phyloP scores from a whole-genome alignment of 2,797 vertebrate species.

The Phalanger gymnotis region DNA sequence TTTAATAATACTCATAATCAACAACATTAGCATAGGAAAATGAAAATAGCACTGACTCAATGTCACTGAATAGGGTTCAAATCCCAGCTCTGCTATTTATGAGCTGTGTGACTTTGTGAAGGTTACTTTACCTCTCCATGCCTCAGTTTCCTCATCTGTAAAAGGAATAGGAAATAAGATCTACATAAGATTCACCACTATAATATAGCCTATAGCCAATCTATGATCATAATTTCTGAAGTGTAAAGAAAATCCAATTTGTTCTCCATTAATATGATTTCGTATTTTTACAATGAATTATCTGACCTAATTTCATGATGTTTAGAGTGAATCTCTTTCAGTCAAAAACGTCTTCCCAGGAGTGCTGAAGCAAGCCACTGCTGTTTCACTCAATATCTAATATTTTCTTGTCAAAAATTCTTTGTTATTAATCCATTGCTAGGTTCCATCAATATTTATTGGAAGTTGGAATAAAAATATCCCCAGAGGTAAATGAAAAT shows the following conservation, averaged over 20 bases:
- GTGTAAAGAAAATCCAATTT: neutral
- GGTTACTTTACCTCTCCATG: constrained; percentile 19
- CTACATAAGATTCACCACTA: neutral
- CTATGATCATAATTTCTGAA: neutral
- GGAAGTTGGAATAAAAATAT: neutral
- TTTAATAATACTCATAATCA: neutral
- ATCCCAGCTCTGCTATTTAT: neutral
- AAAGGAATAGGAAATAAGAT: neutral
- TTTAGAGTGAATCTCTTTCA: neutral
- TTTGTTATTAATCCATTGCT: neutral
- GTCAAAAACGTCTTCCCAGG: neutral
- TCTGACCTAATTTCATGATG: neutral
- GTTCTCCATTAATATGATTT: neutral
- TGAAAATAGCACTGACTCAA: neutral
- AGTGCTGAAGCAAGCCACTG: neutral
- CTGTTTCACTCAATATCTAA: neutral
- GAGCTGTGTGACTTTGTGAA: neutral
- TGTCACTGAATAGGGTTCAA: neutral
- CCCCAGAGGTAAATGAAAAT: neutral
- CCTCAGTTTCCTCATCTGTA: neutral
- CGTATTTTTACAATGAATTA: neutral
- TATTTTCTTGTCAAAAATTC: neutral
- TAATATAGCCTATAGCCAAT: neutral
- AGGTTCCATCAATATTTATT: neutral
- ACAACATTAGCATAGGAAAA: neutral